These are phyloP conservation scores for Chaetodon trifascialis DNA, from an alignment of 2,113 vertebrate species.

Conservation along the genomic window DNA sequence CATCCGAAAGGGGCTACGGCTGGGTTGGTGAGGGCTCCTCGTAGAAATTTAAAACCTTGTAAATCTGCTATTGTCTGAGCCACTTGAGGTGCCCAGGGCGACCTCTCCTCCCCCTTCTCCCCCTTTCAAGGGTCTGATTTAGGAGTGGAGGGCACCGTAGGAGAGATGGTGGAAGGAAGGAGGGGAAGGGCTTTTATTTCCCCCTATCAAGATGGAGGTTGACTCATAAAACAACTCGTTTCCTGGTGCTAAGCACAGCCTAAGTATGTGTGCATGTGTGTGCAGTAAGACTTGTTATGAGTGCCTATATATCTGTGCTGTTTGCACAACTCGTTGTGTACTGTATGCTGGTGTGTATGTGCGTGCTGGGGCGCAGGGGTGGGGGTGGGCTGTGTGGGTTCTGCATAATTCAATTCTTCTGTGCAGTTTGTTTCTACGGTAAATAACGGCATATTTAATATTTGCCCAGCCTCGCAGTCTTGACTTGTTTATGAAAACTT, in stretches of 20 bases:
- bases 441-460: constrained; percentile 80
- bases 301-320: constrained; percentile 36
- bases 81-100: constrained; percentile 60
- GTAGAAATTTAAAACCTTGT: constrained; percentile 76
- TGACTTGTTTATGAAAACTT: constrained; percentile 80
- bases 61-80: constrained; percentile 74
- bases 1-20: constrained; percentile 44
- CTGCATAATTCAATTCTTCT: constrained; percentile 61
- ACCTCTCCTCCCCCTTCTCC: constrained; percentile 1
- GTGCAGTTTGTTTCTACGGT: constrained; percentile 58
- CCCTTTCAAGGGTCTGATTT: constrained; percentile 71
- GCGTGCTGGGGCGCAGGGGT: background rate
- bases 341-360: constrained; percentile 4
- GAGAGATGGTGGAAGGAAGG: constrained; percentile 35
- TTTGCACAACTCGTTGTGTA: constrained; percentile 35
- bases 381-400: background rate
- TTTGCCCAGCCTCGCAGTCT: constrained; percentile 65
- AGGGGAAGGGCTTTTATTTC: constrained; percentile 64
- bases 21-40: constrained; percentile 46
- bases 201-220: constrained; percentile 66
- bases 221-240: constrained; percentile 73
- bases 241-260: constrained; percentile 48
- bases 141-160: constrained; percentile 55
- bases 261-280: constrained; percentile 29
- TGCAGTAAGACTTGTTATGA: constrained; percentile 24